These are phyloP conservation scores for Tapirus indicus DNA, from an alignment of 2,797 vertebrate genomes.

Conservation along the genomic window DNA sequence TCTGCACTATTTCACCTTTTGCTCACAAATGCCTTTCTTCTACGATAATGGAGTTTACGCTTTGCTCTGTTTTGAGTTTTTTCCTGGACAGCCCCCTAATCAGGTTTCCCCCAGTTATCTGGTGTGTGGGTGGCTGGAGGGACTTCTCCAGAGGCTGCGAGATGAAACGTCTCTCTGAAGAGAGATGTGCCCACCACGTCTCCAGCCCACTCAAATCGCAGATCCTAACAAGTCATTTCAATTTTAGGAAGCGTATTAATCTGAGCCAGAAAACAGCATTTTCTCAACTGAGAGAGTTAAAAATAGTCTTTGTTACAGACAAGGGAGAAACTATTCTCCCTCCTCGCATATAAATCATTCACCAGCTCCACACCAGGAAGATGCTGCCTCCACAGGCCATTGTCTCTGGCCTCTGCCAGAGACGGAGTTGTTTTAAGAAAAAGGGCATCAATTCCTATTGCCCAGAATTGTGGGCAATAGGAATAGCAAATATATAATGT, in stretches of 20 bases:
- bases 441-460: not conserved
- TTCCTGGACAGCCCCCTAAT: conserved; percentile 16
- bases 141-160: conserved; percentile 40
- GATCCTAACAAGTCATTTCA: conserved; percentile 66
- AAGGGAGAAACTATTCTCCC: conserved; percentile 19
- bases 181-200: conserved; percentile 17
- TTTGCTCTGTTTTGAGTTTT: not conserved
- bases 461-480: not conserved
- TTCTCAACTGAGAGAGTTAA: conserved; percentile 63
- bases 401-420: not conserved
- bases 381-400: not conserved
- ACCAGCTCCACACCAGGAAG: not conserved
- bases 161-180: not conserved
- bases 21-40: not conserved
- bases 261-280: conserved; percentile 67
- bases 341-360: conserved; percentile 4
- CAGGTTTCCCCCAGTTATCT: conserved; percentile 17
- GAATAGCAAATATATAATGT: not conserved
- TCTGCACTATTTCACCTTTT: not conserved
- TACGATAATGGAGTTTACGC: not conserved
- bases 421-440: not conserved
- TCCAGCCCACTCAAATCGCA: conserved; percentile 39
- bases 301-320: conserved; percentile 70
- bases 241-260: conserved; percentile 66
- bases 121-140: conserved; percentile 12